These are phyloP conservation scores for Physella acuta DNA, from an alignment of 1,140 invertebrate species.

Conservation along the genomic window DNA sequence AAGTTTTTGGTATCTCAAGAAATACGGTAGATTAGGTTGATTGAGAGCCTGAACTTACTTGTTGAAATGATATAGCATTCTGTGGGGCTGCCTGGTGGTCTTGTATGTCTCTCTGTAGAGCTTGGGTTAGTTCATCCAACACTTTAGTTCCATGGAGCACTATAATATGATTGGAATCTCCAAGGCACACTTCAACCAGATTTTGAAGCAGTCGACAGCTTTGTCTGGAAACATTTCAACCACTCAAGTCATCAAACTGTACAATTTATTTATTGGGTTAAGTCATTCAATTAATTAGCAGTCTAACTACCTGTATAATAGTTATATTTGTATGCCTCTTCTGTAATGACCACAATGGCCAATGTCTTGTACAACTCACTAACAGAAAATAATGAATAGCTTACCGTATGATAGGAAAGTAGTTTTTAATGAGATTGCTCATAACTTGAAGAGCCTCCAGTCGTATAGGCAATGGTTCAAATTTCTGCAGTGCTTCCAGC, in stretches of 20 bases:
- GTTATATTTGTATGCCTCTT: background rate
- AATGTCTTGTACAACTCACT: background rate
- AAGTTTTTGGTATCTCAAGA: no score
- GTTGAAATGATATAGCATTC: conserved; percentile 27
- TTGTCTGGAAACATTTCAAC: conserved; percentile 43
- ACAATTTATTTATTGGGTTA: no score
- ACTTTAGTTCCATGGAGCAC: conserved; percentile 62
- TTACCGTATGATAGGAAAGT: conserved; percentile 65
- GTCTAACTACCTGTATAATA: no score
- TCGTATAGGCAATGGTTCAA: conserved; percentile 66
- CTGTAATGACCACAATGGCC: background rate
- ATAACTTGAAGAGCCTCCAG: conserved; percentile 78
- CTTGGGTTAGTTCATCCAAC: conserved; percentile 50
- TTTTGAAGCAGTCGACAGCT: conserved; percentile 47
- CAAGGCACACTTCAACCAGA: conserved; percentile 49
- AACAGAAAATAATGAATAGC: background rate
- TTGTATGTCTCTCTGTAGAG: conserved; percentile 43
- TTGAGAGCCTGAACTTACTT: conserved; percentile 31
- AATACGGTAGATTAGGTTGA: no score
- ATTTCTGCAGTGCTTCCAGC: background rate
- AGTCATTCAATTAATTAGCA: no score
- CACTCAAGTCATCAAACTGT: no score
- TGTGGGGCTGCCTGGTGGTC: conserved; percentile 16
- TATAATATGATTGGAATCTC: conserved; percentile 53
- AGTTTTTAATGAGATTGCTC: conserved; percentile 69